Conservation (phyloP, 2,113 vertebrate species). For the Percina caprodes region DNA sequence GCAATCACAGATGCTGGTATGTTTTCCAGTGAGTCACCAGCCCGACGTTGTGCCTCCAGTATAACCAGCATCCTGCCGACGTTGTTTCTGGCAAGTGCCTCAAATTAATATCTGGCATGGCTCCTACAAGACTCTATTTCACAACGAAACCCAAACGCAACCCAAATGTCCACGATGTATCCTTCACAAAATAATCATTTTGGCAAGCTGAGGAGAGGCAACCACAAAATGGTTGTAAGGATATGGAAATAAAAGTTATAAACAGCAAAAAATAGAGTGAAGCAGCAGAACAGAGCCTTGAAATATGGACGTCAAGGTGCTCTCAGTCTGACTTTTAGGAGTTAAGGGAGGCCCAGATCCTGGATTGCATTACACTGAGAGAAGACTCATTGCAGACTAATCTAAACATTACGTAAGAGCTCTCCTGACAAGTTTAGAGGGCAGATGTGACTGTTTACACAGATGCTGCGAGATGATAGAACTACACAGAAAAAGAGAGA, state of each 20-base stretch:
- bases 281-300: conserved; percentile 45
- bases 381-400: conserved; percentile 63
- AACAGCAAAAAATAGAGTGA: conserved; percentile 53
- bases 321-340: conserved; percentile 59
- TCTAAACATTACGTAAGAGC: conserved; percentile 77
- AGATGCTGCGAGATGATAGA: conserved; percentile 62
- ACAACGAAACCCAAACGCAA: conserved; percentile 62
- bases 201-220: conserved; percentile 34
- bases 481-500: conserved; percentile 32
- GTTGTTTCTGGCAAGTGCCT: conserved; percentile 71
- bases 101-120: conserved; percentile 73
- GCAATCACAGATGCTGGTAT: conserved; percentile 30
- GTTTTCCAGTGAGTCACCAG: conserved; percentile 43
- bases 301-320: conserved; percentile 73
- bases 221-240: conserved; percentile 49
- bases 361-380: conserved; percentile 63
- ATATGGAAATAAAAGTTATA: conserved; percentile 27
- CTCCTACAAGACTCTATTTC: conserved; percentile 64
- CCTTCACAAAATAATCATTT: conserved; percentile 43
- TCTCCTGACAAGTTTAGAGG: conserved; percentile 69
- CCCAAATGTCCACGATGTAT: conserved; percentile 41
- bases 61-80: conserved; percentile 65
- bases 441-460: conserved; percentile 76
- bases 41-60: conserved; percentile 50
- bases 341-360: conserved; percentile 63